Base-by-base conservation (phyloP, 2,888 invertebrate species). In the Papilio demoleus region DNA sequence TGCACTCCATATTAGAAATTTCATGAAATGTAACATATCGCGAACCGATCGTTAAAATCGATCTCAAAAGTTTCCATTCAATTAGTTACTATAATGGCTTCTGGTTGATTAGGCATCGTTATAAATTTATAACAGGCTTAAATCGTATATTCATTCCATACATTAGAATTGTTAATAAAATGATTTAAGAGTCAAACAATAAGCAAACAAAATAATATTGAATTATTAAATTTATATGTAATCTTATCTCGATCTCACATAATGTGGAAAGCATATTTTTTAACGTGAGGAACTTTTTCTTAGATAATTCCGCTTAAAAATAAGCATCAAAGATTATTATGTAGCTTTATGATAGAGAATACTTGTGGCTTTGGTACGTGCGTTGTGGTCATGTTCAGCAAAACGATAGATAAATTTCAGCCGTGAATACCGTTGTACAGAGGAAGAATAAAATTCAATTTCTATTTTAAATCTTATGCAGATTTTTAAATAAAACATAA, bases 61-160 rank as follows among this genome's bases (percentile, higher is more conserved):
- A 60, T 65, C 60, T 69, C 47, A 8, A 61, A 69, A 53, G 34
- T 65, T 69, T 69, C 68, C 68, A 60, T 65, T 69, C 68, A 69
- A 69, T 69, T 69, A 69, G 42, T n/a, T 24, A 3, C 50, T 53
- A 42, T 69, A 69, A 69, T 65, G 68, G 65, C 60, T 69, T 69
- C 60, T 65, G 60, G 60, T 60, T 65, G 60, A 69, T 69, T 69
- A 65, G 38, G 68, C 68, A 65, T 40, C 65, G 34, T 47, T 60
- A 65, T 69, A 69, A 65, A 69, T 69, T 65, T 69, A 36, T 45
- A 65, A 42, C 60, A 69, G 53, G 61, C 53, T 61, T 42, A 17
- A 40, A 67, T 60, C 60, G 27, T 53, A 67, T 61, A 66, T 61
- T 61, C 38, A 17, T 61, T 56, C 31, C 53, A 56, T 31, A 56